A percentile compares a stretch with the other conserved stretches of the same genome.
phyloP scores from a whole-genome alignment of 2,888 invertebrate species.

The Gerris lacustris region DNA sequence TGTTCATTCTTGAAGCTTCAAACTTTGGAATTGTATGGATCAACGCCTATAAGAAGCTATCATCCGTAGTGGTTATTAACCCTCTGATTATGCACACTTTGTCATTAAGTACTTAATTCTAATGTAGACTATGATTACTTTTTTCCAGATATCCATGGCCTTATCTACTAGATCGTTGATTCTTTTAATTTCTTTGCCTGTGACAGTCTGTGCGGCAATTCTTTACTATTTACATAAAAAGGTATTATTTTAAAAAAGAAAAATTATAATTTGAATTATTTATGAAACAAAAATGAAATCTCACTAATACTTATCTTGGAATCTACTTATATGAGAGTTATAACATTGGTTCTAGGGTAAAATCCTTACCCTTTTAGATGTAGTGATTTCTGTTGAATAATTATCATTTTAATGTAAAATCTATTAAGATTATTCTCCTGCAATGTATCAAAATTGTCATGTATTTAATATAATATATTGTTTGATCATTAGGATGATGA shows the following conservation, averaged over 20 bases:
- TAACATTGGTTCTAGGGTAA: background rate
- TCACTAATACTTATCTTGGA: background rate
- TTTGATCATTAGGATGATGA: slow-evolving; percentile 28
- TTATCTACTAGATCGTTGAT: slow-evolving; percentile 17
- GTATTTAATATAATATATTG: background rate
- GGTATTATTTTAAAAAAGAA: slow-evolving; percentile 13
- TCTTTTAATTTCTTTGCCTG: slow-evolving; percentile 22
- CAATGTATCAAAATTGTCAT: too few species aligned
- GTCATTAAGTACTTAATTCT: too few species aligned
- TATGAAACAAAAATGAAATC: background rate
- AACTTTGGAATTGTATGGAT: too few species aligned
- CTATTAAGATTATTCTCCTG: too few species aligned
- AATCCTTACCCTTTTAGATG: too few species aligned
- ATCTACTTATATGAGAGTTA: background rate
- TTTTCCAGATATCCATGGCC: slow-evolving; percentile 12
- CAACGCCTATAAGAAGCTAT: too few species aligned
- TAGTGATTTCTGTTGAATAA: too few species aligned
- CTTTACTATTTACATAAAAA: slow-evolving; percentile 26
- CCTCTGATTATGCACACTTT: too few species aligned
- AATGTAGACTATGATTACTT: too few species aligned
- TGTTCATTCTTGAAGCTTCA: too few species aligned
- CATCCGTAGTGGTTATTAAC: too few species aligned
- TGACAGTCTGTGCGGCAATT: slow-evolving; percentile 26
- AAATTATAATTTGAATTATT: background rate
- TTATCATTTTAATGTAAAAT: too few species aligned